Percentiles rank a stretch among this genome's conserved stretches.
Conservation (phyloP, 2,888 invertebrate species). For the Podotricha telesiphe region DNA sequence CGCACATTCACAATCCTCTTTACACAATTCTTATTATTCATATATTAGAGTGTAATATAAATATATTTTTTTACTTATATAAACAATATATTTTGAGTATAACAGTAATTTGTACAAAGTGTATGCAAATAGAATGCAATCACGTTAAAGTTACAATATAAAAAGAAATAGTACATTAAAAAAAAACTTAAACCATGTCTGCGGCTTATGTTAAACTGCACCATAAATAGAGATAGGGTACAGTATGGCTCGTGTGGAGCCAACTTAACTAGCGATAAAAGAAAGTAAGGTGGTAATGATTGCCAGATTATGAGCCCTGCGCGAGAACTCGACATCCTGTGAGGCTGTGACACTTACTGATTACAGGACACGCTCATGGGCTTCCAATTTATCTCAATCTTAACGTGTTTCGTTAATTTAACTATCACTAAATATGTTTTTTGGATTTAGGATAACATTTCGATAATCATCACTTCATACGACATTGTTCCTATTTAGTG, state of each 20-base stretch:
- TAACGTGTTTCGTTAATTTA: not conserved
- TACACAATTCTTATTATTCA: not conserved
- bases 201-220: slow-evolving; percentile 35
- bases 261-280: slow-evolving; percentile 52
- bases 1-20: slow-evolving; percentile 34
- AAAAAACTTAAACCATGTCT: slow-evolving; percentile 11
- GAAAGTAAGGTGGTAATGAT: slow-evolving; percentile 58
- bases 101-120: not conserved
- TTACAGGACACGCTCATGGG: slow-evolving; percentile 17
- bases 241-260: slow-evolving; percentile 31
- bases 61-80: not conserved
- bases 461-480: too few relatives aligned
- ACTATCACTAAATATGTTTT: not conserved
- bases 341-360: slow-evolving; percentile 44
- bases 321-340: slow-evolving; percentile 48
- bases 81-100: not conserved
- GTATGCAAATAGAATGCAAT: not conserved
- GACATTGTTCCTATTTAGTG: too few relatives aligned
- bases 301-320: slow-evolving; percentile 56
- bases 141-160: not conserved
- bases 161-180: not conserved
- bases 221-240: slow-evolving; percentile 40
- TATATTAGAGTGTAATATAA: not conserved
- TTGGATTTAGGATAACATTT: not conserved
- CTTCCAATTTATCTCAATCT: slow-evolving; percentile 12